Evolutionary conservation across 2,797 vertebrate species (phyloP), one percentile per base, ranked within the genome.

Genomic region (Anisognathus igniventris): DNA sequence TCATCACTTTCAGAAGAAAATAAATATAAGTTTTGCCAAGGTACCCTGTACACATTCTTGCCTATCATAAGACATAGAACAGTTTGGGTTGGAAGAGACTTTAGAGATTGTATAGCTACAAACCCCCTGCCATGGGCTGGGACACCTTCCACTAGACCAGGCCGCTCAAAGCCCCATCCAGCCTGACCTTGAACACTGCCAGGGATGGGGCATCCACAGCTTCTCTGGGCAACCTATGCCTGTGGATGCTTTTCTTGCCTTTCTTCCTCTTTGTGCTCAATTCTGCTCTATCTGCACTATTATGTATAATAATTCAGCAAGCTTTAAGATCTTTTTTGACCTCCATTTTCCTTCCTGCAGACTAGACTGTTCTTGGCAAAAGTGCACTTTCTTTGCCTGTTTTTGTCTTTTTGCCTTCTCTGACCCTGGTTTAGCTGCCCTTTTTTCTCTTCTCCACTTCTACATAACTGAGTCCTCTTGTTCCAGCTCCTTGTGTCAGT

Each of bases 91-190:
- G 25, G 33, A 76, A 58, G 25, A 35, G 13, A 58, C 10, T 30
- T 40, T 28, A 65, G 25, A 64, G 44, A 53, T 2, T 40, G 9
- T 8, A 7, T 14, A 45, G n/a, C 27, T 77, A 22, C 22, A 58
- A 39, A 0, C 2, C 11, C 3, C 2, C 6, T 30, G 19, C 58
- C 33, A 27, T 10, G 4, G 22, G 10, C 10, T 6, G 18, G 22
- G 22, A 51, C 39, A 71, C 10, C 22, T 71, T 71, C 39, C 15
- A 39, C 6, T 7, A 35, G 21, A 58, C 2, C 30, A 35, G 21
- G 10, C 1, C 31, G n/a, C 28, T 58, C 58, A 24, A 20, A 70
- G 50, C 21, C 44, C 21, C 3, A 14, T 27, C 25, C 57, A 71
- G 2, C 25, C 44, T 31, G 14, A 18, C 39, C 30, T 45, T 39